Base-by-base conservation (phyloP, 2,113 vertebrate genomes). In the Osmerus eperlanus region DNA sequence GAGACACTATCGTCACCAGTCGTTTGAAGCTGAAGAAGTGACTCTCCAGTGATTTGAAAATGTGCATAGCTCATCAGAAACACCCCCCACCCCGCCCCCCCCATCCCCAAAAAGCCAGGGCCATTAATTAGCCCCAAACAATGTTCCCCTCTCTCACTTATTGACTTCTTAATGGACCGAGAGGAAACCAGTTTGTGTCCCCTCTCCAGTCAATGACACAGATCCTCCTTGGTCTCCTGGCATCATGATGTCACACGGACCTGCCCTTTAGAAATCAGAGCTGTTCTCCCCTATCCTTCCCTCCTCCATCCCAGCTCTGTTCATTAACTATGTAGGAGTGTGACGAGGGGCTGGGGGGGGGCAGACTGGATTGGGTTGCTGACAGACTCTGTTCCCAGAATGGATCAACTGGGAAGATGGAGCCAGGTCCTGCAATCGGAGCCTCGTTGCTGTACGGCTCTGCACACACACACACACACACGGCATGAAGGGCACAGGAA, bases 131-230 rank as follows among this genome's bases (percentile, higher is more conserved):
- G 88, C 74, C 77, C 69, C 86, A 86, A 90, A 91, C 87, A 84
- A 86, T 88, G 89, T 91, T 90, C 89, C 83, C 70, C 76, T 75
- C 79, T 65, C 18, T 85, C 36, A 41, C 36, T 85, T 89, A 93
- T 92, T 70, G 91, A 93, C 91, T 88, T 84, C 88, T 86, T 92
- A 93, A 93, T 92, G 91, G 91, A 91, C 88, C 90, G 73, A 78
- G 75, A 86, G 88, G 76, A 85, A 82, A 89, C 88, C 83, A 88
- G 89, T 90, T 91, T 76, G 78, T 86, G 78, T 91, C 91, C 84
- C 88, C 87, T 88, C 75, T 84, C 81, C 23, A 87, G 88, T 88
- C 91, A 87, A 89, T 90, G 90, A 85, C 89, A 86, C 75, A 32
- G 77, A 73, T 75, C 76, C 90, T 88, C 67, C 81, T 67, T 67